Conservation (phyloP, 1,140 invertebrate species). For the Mercenaria mercenaria region DNA sequence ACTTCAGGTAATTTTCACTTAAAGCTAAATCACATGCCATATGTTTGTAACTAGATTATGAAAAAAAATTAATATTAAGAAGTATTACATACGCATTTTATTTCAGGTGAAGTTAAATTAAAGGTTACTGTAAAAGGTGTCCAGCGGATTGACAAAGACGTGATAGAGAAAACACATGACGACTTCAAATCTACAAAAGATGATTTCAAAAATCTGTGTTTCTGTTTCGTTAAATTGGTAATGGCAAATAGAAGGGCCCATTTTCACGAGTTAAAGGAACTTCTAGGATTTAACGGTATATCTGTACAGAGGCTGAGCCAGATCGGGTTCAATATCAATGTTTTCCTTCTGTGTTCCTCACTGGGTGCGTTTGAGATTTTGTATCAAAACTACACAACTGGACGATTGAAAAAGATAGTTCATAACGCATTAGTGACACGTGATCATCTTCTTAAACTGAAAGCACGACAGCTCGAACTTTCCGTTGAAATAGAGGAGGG, state of each 20-base stretch:
- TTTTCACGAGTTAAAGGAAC: constrained; percentile 29
- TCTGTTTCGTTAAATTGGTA: constrained; percentile 46
- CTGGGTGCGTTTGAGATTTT: constrained; percentile 60
- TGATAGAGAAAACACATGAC: constrained; percentile 47
- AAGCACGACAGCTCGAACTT: constrained; percentile 31
- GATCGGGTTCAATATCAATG: constrained; percentile 54
- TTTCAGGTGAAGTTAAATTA: constrained; percentile 58
- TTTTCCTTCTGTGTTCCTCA: constrained; percentile 27
- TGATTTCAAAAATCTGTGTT: constrained; percentile 53
- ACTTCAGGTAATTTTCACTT: too few species aligned
- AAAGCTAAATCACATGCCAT: too few species aligned
- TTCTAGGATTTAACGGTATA: constrained; percentile 32
- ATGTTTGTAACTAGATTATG: too few species aligned
- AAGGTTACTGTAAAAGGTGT: constrained; percentile 52
- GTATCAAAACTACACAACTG: constrained; percentile 40
- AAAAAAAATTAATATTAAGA: too few species aligned
- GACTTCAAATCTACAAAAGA: constrained; percentile 53
- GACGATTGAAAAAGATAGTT: constrained; percentile 52
- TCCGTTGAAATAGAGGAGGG: constrained; percentile 43
- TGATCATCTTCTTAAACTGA: constrained; percentile 16
- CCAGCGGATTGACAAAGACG: constrained; percentile 11
- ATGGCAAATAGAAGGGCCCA: constrained; percentile 9
- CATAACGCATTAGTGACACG: constrained; percentile 20
- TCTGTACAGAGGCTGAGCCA: constrained; percentile 48
- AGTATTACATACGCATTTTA: too few species aligned